Evolutionary conservation across 23 tunicate genomes (phyloP).

Genomic region (Halocynthia aurantium): DNA sequence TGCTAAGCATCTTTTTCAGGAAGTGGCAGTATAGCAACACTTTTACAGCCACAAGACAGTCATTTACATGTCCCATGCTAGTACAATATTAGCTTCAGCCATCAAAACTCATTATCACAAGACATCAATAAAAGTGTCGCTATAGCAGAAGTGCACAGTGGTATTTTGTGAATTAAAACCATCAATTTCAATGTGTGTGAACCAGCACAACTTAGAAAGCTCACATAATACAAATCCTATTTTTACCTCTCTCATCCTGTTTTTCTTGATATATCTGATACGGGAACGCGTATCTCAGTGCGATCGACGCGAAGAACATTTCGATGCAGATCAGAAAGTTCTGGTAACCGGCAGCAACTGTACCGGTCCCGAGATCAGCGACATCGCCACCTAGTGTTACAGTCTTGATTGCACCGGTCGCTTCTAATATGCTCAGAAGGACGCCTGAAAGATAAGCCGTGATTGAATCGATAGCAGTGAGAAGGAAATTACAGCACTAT

Average conservation of each 20-base stretch:
- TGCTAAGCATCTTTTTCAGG: too few species aligned
- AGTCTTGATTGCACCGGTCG: slow-evolving; percentile 66
- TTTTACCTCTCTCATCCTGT: slow-evolving; percentile 63
- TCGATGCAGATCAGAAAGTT: slow-evolving; percentile 97
- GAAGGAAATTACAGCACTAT: too few species aligned
- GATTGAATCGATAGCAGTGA: too few species aligned
- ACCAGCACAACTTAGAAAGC: neutral
- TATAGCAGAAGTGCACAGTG: too few species aligned
- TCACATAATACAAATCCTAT: neutral
- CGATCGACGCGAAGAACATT: slow-evolving; percentile 92
- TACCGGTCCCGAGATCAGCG: slow-evolving; percentile 50
- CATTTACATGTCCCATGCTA: too few species aligned
- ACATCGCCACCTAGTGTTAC: slow-evolving; percentile 61
- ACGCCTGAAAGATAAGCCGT: slow-evolving; percentile 41
- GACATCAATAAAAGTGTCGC: too few species aligned
- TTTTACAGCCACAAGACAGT: too few species aligned
- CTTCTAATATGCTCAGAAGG: slow-evolving; percentile 74
- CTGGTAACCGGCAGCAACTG: slow-evolving; percentile 95
- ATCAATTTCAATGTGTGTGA: neutral
- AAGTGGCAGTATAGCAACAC: too few species aligned
- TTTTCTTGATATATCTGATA: slow-evolving; percentile 84
- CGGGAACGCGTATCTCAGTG: slow-evolving; percentile 88
- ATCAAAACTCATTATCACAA: too few species aligned
- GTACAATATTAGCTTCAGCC: too few species aligned
- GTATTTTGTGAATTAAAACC: neutral